Conservation (phyloP, 2,888 invertebrate genomes). For the Nasonovia ribisnigri region DNA sequence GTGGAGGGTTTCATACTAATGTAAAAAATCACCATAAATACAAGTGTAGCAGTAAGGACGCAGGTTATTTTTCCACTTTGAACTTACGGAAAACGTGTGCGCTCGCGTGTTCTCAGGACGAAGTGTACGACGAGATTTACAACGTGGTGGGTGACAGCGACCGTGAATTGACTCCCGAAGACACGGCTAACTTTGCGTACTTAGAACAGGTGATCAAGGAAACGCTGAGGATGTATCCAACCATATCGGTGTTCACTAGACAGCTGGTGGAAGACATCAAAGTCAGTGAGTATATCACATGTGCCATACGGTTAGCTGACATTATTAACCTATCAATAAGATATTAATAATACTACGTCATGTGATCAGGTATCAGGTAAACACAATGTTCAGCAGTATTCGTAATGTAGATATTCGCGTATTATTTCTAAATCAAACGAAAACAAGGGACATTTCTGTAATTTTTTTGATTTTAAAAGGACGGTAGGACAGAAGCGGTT, state of each 20-base stretch:
- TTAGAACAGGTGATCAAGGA: constrained; percentile 67
- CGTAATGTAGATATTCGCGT: not conserved
- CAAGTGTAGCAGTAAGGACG: not conserved
- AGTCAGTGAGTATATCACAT: constrained; percentile 64
- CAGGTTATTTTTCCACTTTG: not conserved
- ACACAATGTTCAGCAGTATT: not conserved
- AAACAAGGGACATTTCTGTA: not conserved
- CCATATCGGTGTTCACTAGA: constrained; percentile 66
- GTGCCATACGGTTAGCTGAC: not conserved
- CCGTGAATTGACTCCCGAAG: constrained; percentile 71
- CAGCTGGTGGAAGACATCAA: constrained; percentile 66
- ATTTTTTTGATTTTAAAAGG: not conserved
- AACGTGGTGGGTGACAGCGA: constrained; percentile 67
- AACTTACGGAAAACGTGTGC: not conserved
- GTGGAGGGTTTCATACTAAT: not conserved
- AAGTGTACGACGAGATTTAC: constrained; percentile 66
- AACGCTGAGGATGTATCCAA: constrained; percentile 66
- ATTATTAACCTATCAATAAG: not conserved
- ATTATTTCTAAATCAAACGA: not conserved
- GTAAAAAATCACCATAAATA: not conserved
- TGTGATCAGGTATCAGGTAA: not conserved
- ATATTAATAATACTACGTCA: not conserved
- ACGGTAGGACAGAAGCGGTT: not conserved
- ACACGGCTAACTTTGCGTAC: constrained; percentile 69
- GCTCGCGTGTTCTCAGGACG: constrained; percentile 57